Evolutionary conservation across 2,113 vertebrate species (phyloP), one percentile per base, ranked within the genome.

Genomic region (Carassius carassius): DNA sequence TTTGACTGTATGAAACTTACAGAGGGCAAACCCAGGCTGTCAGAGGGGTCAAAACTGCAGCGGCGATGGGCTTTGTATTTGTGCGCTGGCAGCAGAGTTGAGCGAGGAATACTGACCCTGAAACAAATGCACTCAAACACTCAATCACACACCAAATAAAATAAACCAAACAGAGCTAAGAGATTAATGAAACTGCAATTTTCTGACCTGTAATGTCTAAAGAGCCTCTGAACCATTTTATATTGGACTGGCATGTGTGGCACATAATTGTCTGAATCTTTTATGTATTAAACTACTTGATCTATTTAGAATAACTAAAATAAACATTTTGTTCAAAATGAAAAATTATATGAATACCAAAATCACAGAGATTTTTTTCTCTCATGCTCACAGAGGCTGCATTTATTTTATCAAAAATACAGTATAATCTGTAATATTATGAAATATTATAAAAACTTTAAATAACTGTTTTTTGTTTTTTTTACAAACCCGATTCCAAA

Each of bases 21-120:
- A 13, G 92, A 96, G 1, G 96, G 95, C 82, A 99, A 91, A 0
- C 95, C 94, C 0, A 99, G 88, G 17, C 93, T 94, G 23, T 98
- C 96, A 0, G 94, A 92, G 0, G 90, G 90, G 0, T 97, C 94
- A 1, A 96, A 96, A 92, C 97, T 99, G 88, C 94, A 93, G 78
- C 97, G 94, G 5, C 96, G 94, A 81, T 96, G 97, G 88, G 95
- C 91, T 90, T 62, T 94, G 92, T 97, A 94, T 56, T 77, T 91
- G 91, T 97, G 90, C 0, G 95, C 86, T n/a, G 97, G 96, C 35
- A 94, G 51, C 49, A 99, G 89, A 1, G 92, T 79, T 0, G 93
- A 90, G 3, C 92, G 90, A 2, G 98, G 96, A 86, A 99, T 80
- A 87, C 94, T 97, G 86, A 99, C 95, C 91, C 98, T 99, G 78